A percentile compares a stretch with the other conserved stretches of the same genome.
Evolutionary conservation across 2,113 vertebrate species (phyloP).

Genomic region (Oreotrochilus melanogaster): DNA sequence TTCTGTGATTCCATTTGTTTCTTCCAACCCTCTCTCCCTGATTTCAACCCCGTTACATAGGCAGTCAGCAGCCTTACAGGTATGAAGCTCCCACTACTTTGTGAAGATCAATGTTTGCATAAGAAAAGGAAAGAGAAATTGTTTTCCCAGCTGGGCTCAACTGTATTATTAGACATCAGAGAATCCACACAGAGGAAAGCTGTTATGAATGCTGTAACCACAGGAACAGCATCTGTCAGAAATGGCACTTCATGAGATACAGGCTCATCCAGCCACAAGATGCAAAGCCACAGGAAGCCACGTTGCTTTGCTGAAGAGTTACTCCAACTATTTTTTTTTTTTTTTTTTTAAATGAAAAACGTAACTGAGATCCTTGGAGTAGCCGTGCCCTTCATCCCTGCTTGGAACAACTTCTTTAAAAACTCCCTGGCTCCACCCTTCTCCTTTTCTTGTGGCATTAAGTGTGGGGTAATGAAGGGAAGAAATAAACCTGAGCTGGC

Average conservation of each 20-base stretch:
- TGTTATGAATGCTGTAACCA: neutral
- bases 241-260: neutral
- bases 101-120: neutral
- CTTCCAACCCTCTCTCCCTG: neutral
- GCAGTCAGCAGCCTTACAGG: neutral
- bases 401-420: neutral
- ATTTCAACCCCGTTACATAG: neutral
- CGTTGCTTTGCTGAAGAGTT: neutral
- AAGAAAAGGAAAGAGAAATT: neutral
- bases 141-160: neutral
- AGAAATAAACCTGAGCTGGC: neutral
- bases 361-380: neutral
- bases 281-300: neutral
- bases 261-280: neutral
- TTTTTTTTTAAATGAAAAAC: neutral
- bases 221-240: neutral
- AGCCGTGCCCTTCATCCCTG: neutral
- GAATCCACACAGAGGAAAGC: neutral
- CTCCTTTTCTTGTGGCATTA: neutral
- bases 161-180: slow-evolving; percentile 10
- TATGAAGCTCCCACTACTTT: neutral
- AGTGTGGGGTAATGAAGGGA: neutral
- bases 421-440: neutral
- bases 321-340: neutral
- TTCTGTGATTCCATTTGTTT: neutral